These are phyloP conservation scores for Macaca nemestrina DNA, from an alignment of 2,113 vertebrate genomes.

Conservation along the genomic window DNA sequence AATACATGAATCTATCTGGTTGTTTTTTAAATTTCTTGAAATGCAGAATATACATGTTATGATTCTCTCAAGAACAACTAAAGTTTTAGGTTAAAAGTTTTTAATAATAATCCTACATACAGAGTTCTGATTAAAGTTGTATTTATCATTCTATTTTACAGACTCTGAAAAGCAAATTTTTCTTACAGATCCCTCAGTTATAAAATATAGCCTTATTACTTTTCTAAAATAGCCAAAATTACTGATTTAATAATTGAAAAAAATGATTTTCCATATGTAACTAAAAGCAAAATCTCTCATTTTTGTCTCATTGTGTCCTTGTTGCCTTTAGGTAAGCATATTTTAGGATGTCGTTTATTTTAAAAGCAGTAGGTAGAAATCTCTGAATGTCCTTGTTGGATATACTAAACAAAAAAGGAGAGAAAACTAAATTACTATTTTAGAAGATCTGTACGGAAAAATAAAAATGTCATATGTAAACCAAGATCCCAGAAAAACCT, in stretches of 20 bases:
- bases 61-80: background rate
- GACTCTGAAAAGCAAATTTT: background rate
- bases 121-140: background rate
- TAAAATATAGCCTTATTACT: background rate
- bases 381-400: background rate
- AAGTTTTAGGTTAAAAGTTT: background rate
- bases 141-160: background rate
- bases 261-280: background rate
- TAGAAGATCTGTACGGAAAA: background rate
- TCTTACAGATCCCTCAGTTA: background rate
- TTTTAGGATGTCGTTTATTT: background rate
- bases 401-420: background rate
- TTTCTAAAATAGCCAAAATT: conserved; percentile 3
- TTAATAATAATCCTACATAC: background rate
- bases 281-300: background rate
- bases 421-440: background rate
- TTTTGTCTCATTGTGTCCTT: background rate
- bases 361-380: background rate
- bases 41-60: background rate
- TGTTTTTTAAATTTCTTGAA: background rate
- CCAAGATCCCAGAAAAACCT: background rate
- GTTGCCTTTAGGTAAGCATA: background rate
- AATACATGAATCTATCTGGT: background rate
- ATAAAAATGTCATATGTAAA: background rate
- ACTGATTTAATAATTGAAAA: background rate